Percentiles rank a stretch among this genome's conserved stretches.
Evolutionary conservation across 1,140 invertebrate species (phyloP).

Genomic region (Physella acuta): DNA sequence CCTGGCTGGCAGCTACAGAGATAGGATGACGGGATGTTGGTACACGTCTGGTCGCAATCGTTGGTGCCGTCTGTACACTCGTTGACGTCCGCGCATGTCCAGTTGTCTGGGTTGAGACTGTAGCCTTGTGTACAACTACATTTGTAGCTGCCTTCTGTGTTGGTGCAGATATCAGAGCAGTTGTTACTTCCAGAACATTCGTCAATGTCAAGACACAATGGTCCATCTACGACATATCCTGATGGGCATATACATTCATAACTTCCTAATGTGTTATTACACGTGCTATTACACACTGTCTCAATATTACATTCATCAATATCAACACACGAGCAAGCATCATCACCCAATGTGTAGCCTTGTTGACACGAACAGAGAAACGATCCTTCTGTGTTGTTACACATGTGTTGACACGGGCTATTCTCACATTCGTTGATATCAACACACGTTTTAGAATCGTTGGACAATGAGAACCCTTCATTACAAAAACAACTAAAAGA

Average conservation of each 20-base stretch:
- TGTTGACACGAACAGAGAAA: too few relatives aligned
- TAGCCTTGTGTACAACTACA: too few relatives aligned
- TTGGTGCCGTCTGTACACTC: too few relatives aligned
- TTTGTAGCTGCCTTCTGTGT: too few relatives aligned
- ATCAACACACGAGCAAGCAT: background rate
- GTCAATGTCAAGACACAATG: slow-evolving; percentile 21
- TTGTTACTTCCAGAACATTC: too few relatives aligned
- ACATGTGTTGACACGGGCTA: background rate
- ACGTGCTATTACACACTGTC: too few relatives aligned
- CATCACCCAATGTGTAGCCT: background rate
- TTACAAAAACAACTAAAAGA: background rate
- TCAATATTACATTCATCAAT: slow-evolving; percentile 2
- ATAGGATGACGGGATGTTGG: too few relatives aligned
- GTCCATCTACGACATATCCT: background rate
- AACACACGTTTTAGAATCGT: background rate
- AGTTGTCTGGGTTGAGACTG: too few relatives aligned
- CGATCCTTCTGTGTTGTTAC: background rate
- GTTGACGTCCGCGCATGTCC: too few relatives aligned
- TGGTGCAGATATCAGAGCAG: too few relatives aligned
- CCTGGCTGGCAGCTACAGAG: background rate
- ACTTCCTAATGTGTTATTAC: background rate
- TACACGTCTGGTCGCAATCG: too few relatives aligned
- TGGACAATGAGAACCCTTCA: background rate
- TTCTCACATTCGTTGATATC: background rate
- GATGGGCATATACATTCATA: background rate